Evolutionary conservation across 2,888 invertebrate species (phyloP).

Genomic region (Helobdella robusta): DNA sequence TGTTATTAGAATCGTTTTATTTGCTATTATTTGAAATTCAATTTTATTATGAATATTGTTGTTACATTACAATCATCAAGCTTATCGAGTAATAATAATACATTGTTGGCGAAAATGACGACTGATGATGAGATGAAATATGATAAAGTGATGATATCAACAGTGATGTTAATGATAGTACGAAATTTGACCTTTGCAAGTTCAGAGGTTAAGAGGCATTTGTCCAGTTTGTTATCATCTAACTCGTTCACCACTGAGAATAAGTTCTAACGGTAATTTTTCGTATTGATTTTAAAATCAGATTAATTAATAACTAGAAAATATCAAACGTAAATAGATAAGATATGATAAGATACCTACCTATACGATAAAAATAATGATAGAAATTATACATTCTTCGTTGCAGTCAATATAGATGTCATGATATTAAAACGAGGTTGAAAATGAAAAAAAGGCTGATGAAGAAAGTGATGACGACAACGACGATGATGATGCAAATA

Average conservation of each 20-base stretch:
- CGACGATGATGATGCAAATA: no score
- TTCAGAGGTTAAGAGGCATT: constrained; percentile 20
- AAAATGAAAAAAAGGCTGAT: background rate
- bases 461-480: no score
- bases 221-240: constrained; percentile 28
- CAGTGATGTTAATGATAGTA: background rate
- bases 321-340: background rate
- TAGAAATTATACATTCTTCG: background rate
- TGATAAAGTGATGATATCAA: background rate
- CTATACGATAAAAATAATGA: background rate
- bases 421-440: background rate
- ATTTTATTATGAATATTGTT: background rate
- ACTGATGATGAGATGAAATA: background rate
- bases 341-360: background rate
- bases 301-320: no score
- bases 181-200: constrained; percentile 13
- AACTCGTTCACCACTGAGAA: constrained; percentile 25
- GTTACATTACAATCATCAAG: background rate
- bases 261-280: constrained; percentile 11
- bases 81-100: background rate
- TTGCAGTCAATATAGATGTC: background rate
- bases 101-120: background rate
- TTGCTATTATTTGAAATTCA: background rate
- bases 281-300: no score
- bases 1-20: background rate